Evolutionary conservation across 30 jellyfish, hydroid and myxozoan genomes (phyloP), one percentile per base, ranked within the genome.

Genomic region (Pseudorhiza aurosa): DNA sequence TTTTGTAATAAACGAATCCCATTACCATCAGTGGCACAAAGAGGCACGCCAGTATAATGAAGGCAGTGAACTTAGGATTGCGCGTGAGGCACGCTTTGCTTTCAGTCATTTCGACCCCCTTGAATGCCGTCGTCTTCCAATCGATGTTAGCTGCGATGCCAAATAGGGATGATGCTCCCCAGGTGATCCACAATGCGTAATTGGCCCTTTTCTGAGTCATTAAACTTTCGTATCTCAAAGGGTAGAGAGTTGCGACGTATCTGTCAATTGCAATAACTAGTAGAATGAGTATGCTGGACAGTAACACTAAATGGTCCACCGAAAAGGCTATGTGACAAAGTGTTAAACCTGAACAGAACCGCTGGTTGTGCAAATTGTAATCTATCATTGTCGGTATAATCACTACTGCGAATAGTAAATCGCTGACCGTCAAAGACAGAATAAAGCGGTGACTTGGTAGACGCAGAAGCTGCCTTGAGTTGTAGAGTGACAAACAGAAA

Each of bases 241-340:
- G 98, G n/a, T 50, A 62, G 1, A 87, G 30, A 28, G 85, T 60
- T 0, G 97, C 96, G 37, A 92, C 19, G 55, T 63, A 86, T 18
- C 98, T 82, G 68, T 92, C 98, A 6, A 85, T 75, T 14, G 96
- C 96, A 2, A 92, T 85, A 22, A 91, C 97, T 22, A 85, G 69
- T 40, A 92, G 50, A 39, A 80, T 85, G 36, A 96, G 70, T 11
- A 92, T 92, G 8, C 95, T 55, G 30, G 98, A 89, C 32, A 85
- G 40, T 35, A 85, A 77, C 17, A 86, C 63, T 18, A 79, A 32
- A 25, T 79, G 87, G 50, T 92, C 98, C 6, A 53, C 60, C 17
- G 81, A 80, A 33, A 37, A 81, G 47, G 87, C 87, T 63, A 86
- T 39, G 6, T 75, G 75, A 42, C 98, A 92, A 31, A 85, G 44